Base-by-base conservation (phyloP, 2,888 invertebrate species). In the Atrina japonica region DNA sequence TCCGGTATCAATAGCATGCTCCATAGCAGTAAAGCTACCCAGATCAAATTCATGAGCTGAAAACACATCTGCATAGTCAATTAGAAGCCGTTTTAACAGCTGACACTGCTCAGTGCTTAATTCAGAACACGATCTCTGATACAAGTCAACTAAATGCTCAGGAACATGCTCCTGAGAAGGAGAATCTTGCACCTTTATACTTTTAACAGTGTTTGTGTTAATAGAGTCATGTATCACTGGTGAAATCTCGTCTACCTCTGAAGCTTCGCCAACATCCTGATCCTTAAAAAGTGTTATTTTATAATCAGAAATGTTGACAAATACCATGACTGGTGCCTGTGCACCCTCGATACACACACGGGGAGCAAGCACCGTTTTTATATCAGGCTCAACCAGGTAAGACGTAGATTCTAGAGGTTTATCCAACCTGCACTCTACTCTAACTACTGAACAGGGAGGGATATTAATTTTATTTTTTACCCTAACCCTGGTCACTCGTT, bases 1-100 rank as follows among this genome's bases (percentile, higher is more conserved):
- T 3, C 70, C 70, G 11, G 67, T 70, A 35, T 73, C 60, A 7
- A 73, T 72, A 16, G 25, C n/a, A 18, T 76, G 73, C 45, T 76
- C 63, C 11, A 73, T 65, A 2, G 35, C 60, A 23, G 29, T 21
- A n/a, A 70, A 67, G 43, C 45, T 55, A 5, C 69, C 69, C 2
- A 70, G 18, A 58, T 76, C 69, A 41, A 65, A 67, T 1, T 70
- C 71, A 49, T 66, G 25, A 11, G 49, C 30, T 1, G 68, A 63
- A 45, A 77, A 74, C 6, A 72, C 66, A 56, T 74, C 74, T 18
- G 50, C 21, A 47, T 47, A 77, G 2, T 67, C 50, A 18, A 21
- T 27, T n/a, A 71, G 30, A 21, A 70, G n/a, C 14, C 41, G 6
- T 18, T 23, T 29, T 11, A 75, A 45, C 56, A 45, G 7, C 9